Base-by-base conservation (phyloP, 2,113 vertebrate species). In the Alligator sinensis region DNA sequence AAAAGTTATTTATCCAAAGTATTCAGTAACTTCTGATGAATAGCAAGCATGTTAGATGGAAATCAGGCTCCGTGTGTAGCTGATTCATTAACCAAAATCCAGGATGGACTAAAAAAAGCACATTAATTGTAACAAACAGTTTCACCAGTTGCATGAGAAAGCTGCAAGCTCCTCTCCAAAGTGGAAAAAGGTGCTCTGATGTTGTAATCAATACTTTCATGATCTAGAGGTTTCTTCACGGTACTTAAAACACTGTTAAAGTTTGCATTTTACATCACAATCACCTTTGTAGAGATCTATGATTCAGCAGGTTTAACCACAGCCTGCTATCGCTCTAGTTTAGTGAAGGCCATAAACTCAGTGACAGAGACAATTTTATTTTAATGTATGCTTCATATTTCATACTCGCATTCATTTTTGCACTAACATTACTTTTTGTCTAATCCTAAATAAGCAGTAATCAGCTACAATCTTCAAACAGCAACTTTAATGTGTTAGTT, bases 181-280 rank as follows among this genome's bases (percentile, higher is more conserved):
- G 87, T 17, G 66, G 62, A 80, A 68, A 91, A 34, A 11, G 0
- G 38, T 5, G 38, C 62, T 77, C 14, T 75, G 80, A 22, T 15
- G 5, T 76, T 90, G 86, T 78, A 76, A 76, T 15, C 62, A 25
- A 0, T 5, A 1, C n/a, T 59, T 90, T 84, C 6, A 77, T 58
- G 0, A 77, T 94, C 88, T 95, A 0, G 16, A 13, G 75, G 6
- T 61, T 70, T 72, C 74, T 17, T 0, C 30, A 19, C 88, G 14
- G 90, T 89, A 86, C 81, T 90, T 95, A 87, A 59, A 93, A 91
- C 62, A 94, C 88, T 91, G 57, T 92, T 93, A 92, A 93, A 97
- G 80, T 88, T 84, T 77, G 80, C 38, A 84, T 95, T 47, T 57
- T 84, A 30, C 21, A 81, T 80, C 38, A 38, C 38, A 38, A 38